Evolutionary conservation across 1,140 invertebrate species (phyloP).

Genomic region (Batillaria attramentaria): DNA sequence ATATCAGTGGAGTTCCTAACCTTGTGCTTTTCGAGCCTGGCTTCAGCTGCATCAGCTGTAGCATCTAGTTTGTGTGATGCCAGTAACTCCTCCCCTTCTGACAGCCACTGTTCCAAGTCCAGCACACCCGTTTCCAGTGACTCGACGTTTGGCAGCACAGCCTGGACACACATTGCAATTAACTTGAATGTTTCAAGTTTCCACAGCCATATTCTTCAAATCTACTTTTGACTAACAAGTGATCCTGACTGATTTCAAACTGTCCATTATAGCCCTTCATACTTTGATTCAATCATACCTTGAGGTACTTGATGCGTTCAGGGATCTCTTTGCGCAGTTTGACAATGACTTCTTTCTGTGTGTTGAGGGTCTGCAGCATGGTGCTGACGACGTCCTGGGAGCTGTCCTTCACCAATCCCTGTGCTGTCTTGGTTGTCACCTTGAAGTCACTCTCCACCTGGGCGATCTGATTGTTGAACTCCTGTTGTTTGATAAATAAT

Average conservation of each 20-base stretch:
- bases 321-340: slow-evolving; percentile 79
- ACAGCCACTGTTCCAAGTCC: slow-evolving; percentile 89
- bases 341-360: slow-evolving; percentile 86
- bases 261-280: no score
- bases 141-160: slow-evolving; percentile 88
- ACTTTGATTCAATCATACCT: slow-evolving; percentile 36
- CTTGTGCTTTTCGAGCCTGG: slow-evolving; percentile 87
- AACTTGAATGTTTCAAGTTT: no score
- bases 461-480: slow-evolving; percentile 85
- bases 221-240: no score
- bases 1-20: slow-evolving; percentile 59
- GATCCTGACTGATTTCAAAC: no score
- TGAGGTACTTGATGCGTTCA: slow-evolving; percentile 63
- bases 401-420: slow-evolving; percentile 90
- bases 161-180: slow-evolving; percentile 35
- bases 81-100: slow-evolving; percentile 85
- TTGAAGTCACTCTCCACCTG: slow-evolving; percentile 92
- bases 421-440: slow-evolving; percentile 89
- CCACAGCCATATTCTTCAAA: no score
- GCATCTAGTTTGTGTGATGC: slow-evolving; percentile 77
- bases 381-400: slow-evolving; percentile 90
- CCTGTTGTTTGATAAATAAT: no score
- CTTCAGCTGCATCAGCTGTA: slow-evolving; percentile 82
- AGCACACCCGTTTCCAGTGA: slow-evolving; percentile 88
- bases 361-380: slow-evolving; percentile 91